Evolutionary conservation across 2,888 invertebrate genomes (phyloP), one percentile per base, ranked within the genome.

Genomic region (Calliphora vomitoria): DNA sequence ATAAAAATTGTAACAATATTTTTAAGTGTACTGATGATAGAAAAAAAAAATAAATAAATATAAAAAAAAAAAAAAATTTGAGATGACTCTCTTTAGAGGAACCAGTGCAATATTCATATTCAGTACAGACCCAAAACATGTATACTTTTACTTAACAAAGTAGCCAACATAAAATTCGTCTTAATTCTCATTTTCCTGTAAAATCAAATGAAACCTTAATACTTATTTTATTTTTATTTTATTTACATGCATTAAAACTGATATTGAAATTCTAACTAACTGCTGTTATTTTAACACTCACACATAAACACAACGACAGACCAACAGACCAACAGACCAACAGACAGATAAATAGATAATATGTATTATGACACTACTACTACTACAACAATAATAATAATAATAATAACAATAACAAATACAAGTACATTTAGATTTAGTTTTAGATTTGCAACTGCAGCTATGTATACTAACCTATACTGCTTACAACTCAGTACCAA

Each of bases 401-500:
- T 74, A 64, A 13, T 31, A 74, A 74, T 74, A 64, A 58, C 55
- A 82, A 74, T 38, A 68, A 75, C 68, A 75, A 75, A 8, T 10
- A 47, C 20, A 82, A 66, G 35, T 68, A 35, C 55, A 74, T 82
- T 53, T 13, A 68, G 58, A 66, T 68, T 74, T 74, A 18, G 44
- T 74, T 82, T 20, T 58, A 31, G 25, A 79, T 58, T 4, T 66
- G 4, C 74, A 66, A 20, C 31, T 74, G 74, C 13, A 31, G 1
- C 2, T 31, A 13, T 11, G 8, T 20, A 55, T 6, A 44, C 55
- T 1, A 5, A 31, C 58, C 68, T 74, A 31, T 25, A 11, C 18
- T 58, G 35, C 35, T 66, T 35, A 15, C 20, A 74, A 74, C 82
- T 82, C n/a, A n/a, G n/a, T n/a, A 68, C 35, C 38, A 75, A 87